Evolutionary conservation across 2,797 vertebrate genomes (phyloP), one percentile per base, ranked within the genome.

Genomic region (Graptemys geographica): DNA sequence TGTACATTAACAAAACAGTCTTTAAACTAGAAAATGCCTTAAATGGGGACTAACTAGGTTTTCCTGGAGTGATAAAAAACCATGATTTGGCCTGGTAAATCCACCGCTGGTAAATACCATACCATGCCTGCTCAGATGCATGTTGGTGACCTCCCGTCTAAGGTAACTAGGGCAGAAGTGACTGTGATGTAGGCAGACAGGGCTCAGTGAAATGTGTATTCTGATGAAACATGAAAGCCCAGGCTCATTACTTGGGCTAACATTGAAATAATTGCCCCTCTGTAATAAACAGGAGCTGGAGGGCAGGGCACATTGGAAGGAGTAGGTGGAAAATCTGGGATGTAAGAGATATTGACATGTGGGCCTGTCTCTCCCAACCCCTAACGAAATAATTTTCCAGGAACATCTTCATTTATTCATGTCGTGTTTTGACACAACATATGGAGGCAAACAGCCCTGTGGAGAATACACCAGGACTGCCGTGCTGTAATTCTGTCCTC

Each of bases 141-240:
- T 21, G 7, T 4, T 5, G 18, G 62, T 12, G 51, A 84, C 28
- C 79, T 52, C 11, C 0, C 69, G 23, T 62, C 51, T 0, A 4
- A 21, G 88, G 94, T 95, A 97, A 95, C 88, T 95, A 89, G 96
- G 96, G 96, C 96, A 97, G 97, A 96, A 96, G 86, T 93, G 96
- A 95, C 53, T 55, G 92, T 51, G 85, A 94, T 44, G 0, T 4
- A 62, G 91, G 84, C 4, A 0, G 97, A 92, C 93, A 81, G 83
- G 81, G 55, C 33, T 0, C 62, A 1, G 37, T 86, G 87, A 76
- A 44, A 18, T 28, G 56, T 28, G 72, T 57, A 51, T 79, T 44
- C 79, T 57, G 53, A 81, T 10, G 78, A 53, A 52, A 47, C 28
- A 28, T 15, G 23, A 51, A 86, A 87, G 86, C 87, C 9, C 49